Conservation (phyloP, 2,113 vertebrate genomes). For the Hystrix cristata region DNA sequence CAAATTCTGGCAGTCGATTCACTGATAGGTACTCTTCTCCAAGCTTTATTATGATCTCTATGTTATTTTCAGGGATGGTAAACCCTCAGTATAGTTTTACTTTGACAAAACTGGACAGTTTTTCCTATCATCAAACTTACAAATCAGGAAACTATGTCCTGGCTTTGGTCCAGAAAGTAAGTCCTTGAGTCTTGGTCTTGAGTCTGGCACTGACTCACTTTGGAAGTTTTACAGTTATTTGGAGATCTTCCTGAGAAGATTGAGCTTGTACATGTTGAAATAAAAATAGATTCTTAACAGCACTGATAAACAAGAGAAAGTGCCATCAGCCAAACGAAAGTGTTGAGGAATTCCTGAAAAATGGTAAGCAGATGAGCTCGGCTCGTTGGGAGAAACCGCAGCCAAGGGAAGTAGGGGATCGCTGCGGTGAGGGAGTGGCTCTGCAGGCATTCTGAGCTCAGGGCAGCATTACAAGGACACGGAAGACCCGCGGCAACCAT, state of each 20-base stretch:
- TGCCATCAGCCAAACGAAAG: not conserved
- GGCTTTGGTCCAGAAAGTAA: conserved; percentile 49
- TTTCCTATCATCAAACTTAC: conserved; percentile 13
- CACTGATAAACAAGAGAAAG: not conserved
- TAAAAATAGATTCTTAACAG: conserved; percentile 36
- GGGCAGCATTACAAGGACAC: not conserved
- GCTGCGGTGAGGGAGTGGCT: not conserved
- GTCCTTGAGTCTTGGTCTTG: not conserved
- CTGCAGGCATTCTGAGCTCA: not conserved
- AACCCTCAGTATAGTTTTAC: not conserved
- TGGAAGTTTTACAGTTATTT: not conserved
- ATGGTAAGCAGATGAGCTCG: conserved; percentile 11
- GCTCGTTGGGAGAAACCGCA: not conserved
- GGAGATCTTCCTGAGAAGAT: not conserved
- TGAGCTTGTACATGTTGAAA: not conserved
- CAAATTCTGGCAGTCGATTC: not conserved
- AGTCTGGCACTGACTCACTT: not conserved
- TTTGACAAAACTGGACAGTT: conserved; percentile 20
- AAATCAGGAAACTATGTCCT: conserved; percentile 30
- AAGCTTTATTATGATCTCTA: conserved; percentile 38
- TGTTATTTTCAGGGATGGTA: not conserved
- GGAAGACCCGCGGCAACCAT: not conserved
- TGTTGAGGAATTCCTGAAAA: conserved; percentile 4
- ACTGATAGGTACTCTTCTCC: not conserved
- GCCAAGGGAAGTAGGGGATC: not conserved